Evolutionary conservation across 2,113 vertebrate species (phyloP), one percentile per base, ranked within the genome.

Genomic region (Equus quagga): DNA sequence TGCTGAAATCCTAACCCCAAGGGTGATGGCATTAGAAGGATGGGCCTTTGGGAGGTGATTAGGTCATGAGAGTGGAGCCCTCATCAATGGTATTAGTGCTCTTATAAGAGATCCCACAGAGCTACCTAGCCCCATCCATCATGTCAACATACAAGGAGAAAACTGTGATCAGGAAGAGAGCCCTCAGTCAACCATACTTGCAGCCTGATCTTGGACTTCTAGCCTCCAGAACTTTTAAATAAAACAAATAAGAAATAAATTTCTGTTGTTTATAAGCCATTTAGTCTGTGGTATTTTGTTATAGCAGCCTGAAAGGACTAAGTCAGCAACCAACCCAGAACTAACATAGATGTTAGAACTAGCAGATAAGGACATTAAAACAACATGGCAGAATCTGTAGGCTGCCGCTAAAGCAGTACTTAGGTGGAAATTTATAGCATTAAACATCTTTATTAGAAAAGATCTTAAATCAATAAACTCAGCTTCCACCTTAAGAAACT

Each of bases 371-470:
- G 44, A 64, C 41, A 85, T 49, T 58, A 93, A 81, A 85, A 51
- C 6, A 56, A 87, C 41, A 91, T 41, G 94, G 23, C 28, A 88
- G 8, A 73, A 78, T 51, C 33, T 96, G 28, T 46, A 67, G n/a
- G 75, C 33, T 90, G 15, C 24, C 44, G 49, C 13, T 72, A 73
- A 73, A 95, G 72, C 31, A 93, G 5, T 58, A 92, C 7, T 65
- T 51, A 82, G 31, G n/a, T 36, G 5, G n/a, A 89, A 81, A 78
- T 41, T 85, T 82, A 81, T 21, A 82, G 44, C 24, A 70, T 33
- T 89, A 73, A 92, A 60, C 1, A 91, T 33, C 10, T 86, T 76
- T 58, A 56, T 80, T 70, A 84, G 60, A 93, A 96, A 97, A 41
- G 1, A 73, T 67, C 56, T 93, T 81, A 93, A 58, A 75, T 80